Conservation (phyloP, 2,888 invertebrate genomes). For the Yponomeuta malinellus region DNA sequence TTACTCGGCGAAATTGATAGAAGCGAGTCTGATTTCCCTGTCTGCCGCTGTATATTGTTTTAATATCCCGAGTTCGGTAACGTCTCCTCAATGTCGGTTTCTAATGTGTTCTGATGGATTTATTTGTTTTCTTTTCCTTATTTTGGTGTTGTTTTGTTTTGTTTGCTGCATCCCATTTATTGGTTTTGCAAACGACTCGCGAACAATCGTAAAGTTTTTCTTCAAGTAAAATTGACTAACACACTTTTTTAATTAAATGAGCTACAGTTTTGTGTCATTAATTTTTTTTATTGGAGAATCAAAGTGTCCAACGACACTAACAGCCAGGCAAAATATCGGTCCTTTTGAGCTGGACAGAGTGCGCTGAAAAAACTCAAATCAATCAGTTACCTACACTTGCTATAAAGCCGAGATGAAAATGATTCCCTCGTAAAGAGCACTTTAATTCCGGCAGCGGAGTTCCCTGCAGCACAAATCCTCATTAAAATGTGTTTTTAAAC, state of each 20-base stretch:
- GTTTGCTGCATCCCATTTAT: neutral
- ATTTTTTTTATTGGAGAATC: too few species aligned
- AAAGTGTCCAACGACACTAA: too few species aligned
- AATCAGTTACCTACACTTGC: too few species aligned
- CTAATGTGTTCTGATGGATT: neutral
- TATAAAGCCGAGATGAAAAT: too few species aligned
- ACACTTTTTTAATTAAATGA: too few species aligned
- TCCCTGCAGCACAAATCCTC: neutral
- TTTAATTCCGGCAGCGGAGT: neutral
- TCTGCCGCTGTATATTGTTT: neutral
- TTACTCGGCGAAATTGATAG: neutral
- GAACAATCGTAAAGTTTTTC: neutral
- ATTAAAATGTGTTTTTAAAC: conserved; percentile 5
- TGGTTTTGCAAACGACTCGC: neutral
- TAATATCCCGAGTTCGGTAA: neutral
- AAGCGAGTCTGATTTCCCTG: neutral
- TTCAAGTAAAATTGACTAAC: too few species aligned
- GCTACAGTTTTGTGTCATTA: too few species aligned
- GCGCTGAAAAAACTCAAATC: too few species aligned
- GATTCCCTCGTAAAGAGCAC: neutral
- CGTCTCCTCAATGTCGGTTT: neutral
- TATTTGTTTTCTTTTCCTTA: neutral
- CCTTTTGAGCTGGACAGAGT: too few species aligned
- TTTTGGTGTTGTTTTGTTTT: neutral
- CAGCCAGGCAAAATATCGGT: too few species aligned